Evolutionary conservation across 2,113 vertebrate genomes (phyloP), one percentile per base, ranked within the genome.

Genomic region (Glaucomys volans): DNA sequence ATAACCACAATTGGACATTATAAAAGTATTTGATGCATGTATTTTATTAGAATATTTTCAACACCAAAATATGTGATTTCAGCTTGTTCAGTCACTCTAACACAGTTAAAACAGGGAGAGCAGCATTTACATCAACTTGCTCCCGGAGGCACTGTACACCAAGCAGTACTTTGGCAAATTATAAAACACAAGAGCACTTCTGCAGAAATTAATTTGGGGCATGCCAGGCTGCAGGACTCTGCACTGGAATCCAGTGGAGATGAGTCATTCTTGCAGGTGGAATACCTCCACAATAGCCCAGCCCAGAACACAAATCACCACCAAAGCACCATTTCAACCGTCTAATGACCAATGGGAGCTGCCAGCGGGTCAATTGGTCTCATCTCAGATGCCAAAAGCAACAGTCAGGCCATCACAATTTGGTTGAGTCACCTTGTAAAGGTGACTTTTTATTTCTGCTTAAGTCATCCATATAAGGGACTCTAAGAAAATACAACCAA

Each of bases 21-120:
- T 52, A 62, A 77, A 95, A 79, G 13, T 69, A 22, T 67, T 91
- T 91, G 95, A 86, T 92, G 81, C 54, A 87, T 66, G 2, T 69
- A 91, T 47, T 98, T 99, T 99, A 98, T 98, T 98, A 75, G 91
- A 97, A 26, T 83, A 28, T 74, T 98, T 96, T 95, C 80, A 97
- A 91, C 77, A 77, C 79, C 83, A 57, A 96, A 62, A 96, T 67
- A 85, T 44, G 88, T 72, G 32, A 82, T 37, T 90, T 94, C 67
- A 87, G 66, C 84, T 91, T 96, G 87, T 50, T 98, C 95, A 86
- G 35, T 96, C 54, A 57, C 20, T 92, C 37, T 82, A 64, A 87
- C 40, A 75, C 52, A 81, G 81, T 95, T 14, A 94, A 94, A 96
- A 98, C 50, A 90, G 18, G 6, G 87, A 94, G 74, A 97, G 28